Base-by-base conservation (phyloP, 2,113 vertebrate genomes). In the Leptodactylus fuscus region DNA sequence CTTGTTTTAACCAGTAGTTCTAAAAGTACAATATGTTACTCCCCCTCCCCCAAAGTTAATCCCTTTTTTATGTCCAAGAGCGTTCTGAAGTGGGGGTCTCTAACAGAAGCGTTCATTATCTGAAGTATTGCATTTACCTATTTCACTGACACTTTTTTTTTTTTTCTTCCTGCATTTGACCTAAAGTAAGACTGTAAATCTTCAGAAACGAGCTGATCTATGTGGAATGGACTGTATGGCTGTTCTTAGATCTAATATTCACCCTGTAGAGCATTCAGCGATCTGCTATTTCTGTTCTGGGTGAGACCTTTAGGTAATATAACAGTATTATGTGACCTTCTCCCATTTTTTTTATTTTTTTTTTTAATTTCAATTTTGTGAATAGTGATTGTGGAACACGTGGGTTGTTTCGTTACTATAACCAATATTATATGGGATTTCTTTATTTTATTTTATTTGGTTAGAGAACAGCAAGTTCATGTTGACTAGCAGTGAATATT, bases 371-470 rank as follows among this genome's bases (percentile, higher is more conserved):
- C 96, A 96, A n/a, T n/a, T 95, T 95, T 95, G 96, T 97, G 95
- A 97, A 97, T 94, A 95, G 94, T 97, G 95, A 92, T 92, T 94
- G 96, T 96, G 96, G 95, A 96, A 97, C 97, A 96, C 96, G 96
- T 91, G 88, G 92, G 87, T 87, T 95, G 93, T 95, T 95, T 93
- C 95, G 94, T 95, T 95, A 95, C 93, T 96, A 93, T 94, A 78
- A 91, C 83, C 92, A 90, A 92, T 89, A 93, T 91, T 88, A 92
- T 92, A 93, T 94, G 90, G 88, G 85, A 86, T 81, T 87, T 89
- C 88, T 87, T 90, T 87, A 77, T 75, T 48, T 38, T 16, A n/a
- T 79, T 15, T 80, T 22, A 80, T 86, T 92, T 94, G 92, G 55
- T 91, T 92, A 92, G 85, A 93, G 91, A 91, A 9, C 92, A 90